Evolutionary conservation across 2,888 invertebrate genomes (phyloP).

Genomic region (Rhamnusium bicolor): DNA sequence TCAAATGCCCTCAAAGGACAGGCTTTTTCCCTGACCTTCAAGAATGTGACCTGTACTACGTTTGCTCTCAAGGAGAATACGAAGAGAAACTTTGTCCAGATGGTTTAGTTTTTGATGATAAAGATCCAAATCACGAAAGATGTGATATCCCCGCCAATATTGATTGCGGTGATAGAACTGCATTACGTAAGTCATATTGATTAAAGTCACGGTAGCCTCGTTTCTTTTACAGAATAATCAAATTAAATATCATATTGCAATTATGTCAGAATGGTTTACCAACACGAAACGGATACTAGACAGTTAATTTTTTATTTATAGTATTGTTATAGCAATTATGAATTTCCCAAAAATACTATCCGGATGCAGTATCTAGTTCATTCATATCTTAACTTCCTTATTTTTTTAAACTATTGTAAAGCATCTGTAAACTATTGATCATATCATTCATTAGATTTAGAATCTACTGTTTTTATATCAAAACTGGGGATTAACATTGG

Average conservation of each 20-base stretch:
- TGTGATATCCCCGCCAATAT: slow-evolving; percentile 87
- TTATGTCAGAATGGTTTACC: no score
- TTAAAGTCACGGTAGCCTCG: background rate
- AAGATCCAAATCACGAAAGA: slow-evolving; percentile 80
- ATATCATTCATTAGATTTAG: no score
- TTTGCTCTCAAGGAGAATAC: slow-evolving; percentile 78
- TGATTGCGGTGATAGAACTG: slow-evolving; percentile 82
- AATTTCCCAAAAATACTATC: no score
- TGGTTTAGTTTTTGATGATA: slow-evolving; percentile 83
- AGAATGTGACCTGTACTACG: slow-evolving; percentile 87
- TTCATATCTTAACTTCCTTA: no score
- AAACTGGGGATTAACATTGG: no score
- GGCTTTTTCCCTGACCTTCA: slow-evolving; percentile 84
- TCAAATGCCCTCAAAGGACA: slow-evolving; percentile 81
- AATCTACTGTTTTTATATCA: no score
- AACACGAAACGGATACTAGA: no score
- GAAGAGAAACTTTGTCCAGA: slow-evolving; percentile 84
- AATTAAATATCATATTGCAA: no score
- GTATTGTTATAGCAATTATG: background rate
- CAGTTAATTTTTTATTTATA: background rate
- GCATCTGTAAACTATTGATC: no score
- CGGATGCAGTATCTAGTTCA: no score
- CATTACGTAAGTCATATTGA: slow-evolving; percentile 79
- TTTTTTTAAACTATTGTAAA: no score
- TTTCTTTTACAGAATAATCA: background rate